phyloP scores from a whole-genome alignment of 2,797 vertebrate genomes.

The Paratrypauchen microcephalus region DNA sequence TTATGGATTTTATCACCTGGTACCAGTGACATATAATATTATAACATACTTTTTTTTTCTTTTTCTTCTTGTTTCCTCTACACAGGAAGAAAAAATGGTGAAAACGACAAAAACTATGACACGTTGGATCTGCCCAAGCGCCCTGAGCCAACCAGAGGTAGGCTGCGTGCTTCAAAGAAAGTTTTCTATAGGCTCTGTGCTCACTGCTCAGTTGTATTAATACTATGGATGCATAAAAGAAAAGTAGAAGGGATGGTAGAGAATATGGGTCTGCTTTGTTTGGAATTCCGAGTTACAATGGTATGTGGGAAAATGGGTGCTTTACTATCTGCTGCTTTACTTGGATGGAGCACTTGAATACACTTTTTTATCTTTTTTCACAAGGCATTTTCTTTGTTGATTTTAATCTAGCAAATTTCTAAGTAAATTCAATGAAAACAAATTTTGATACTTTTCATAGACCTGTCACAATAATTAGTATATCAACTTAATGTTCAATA shows the following conservation, averaged over 20 bases:
- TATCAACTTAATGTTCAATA: too few relatives aligned
- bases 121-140: conserved; percentile 90
- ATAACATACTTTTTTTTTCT: neutral
- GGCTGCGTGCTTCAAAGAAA: conserved; percentile 20
- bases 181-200: neutral
- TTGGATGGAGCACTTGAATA: neutral
- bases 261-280: neutral
- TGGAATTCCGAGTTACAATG: neutral
- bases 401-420: too few relatives aligned
- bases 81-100: conserved; percentile 88
- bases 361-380: too few relatives aligned
- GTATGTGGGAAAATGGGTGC: neutral
- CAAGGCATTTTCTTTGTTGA: too few relatives aligned
- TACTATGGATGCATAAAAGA: neutral
- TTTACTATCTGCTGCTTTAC: neutral
- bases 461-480: too few relatives aligned
- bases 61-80: conserved; percentile 32
- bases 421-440: too few relatives aligned
- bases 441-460: too few relatives aligned
- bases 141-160: conserved; percentile 87
- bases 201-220: neutral
- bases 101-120: conserved; percentile 88
- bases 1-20: conserved; percentile 14
- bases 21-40: neutral
- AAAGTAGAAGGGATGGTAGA: neutral